These are phyloP conservation scores for Garra rufa DNA, from an alignment of 2,113 vertebrate species.

Conservation along the genomic window DNA sequence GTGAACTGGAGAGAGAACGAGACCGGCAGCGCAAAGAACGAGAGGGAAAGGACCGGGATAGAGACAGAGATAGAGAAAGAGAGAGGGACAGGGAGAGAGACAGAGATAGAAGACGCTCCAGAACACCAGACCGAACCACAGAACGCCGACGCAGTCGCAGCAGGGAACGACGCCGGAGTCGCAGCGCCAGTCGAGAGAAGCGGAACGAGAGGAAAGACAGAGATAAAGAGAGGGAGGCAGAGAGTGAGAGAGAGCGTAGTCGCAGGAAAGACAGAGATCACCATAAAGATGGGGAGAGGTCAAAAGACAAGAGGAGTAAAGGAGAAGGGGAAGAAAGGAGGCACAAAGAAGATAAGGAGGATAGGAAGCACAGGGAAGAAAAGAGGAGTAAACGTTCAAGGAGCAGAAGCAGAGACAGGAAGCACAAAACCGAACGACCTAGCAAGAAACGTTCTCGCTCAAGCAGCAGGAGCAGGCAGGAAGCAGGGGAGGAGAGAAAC, in stretches of 20 bases:
- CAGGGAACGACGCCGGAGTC: constrained; percentile 79
- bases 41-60: constrained; percentile 80
- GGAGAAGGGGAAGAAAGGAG: constrained; percentile 82
- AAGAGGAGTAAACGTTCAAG: constrained; percentile 83
- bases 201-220: constrained; percentile 73
- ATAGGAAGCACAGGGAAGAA: constrained; percentile 86
- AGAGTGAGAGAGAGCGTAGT: constrained; percentile 87
- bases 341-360: constrained; percentile 86
- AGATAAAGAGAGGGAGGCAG: constrained; percentile 85
- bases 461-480: constrained; percentile 67
- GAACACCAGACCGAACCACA: constrained; percentile 76
- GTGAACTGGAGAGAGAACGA: constrained; percentile 92
- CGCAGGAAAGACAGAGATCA: constrained; percentile 90
- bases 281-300: constrained; percentile 82
- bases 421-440: constrained; percentile 78
- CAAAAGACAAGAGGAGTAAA: constrained; percentile 85
- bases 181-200: constrained; percentile 68
- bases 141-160: constrained; percentile 83
- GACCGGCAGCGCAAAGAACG: constrained; percentile 93
- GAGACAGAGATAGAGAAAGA: constrained; percentile 66
- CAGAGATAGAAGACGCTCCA: constrained; percentile 72
- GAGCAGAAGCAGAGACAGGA: constrained; percentile 83
- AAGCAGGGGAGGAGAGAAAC: constrained; percentile 78
- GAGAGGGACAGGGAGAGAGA: constrained; percentile 67
- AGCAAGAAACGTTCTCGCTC: constrained; percentile 81